Base-by-base conservation (phyloP, 1,140 invertebrate species). In the Ips nitidus region DNA sequence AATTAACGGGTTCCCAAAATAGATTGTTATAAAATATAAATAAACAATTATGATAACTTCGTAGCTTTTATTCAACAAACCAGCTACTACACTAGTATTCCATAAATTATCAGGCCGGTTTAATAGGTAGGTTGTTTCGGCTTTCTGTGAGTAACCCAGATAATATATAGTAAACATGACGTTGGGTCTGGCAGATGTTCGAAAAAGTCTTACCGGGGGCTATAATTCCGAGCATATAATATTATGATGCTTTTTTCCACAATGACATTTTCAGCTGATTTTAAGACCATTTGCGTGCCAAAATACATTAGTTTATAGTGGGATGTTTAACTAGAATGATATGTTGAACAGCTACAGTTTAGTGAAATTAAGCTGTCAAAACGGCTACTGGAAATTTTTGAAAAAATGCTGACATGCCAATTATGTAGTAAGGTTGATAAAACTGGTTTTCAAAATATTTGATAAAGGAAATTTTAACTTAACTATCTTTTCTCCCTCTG, bases 1-100 rank as follows among this genome's bases (percentile, higher is more conserved):
- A 69, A 47, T 57, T 69, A 69, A 69, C 67, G 67, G 67, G 52
- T 41, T 60, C 53, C 38, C 53, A 1, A 67, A 66, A 56, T 57
- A 39, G n/a, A 38, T 8, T 47, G 53, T 7, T 47, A 66, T 66
- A 45, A 66, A 36, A 47, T 60, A 50, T 65, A 66, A 66, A 57
- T n/a, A 58, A 63, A 66, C 50, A 66, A 66, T 66, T 57, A 66
- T 47, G 50, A 38, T 52, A 38, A 61, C 41, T 58, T 58, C 37
- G 37, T 22, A 55, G 52, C 36, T 1, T 40, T 57, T 57, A 57
- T 57, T 57, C 39, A 57, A 40, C 39, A 3, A 57, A 55, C 8
- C 52, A 2, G 52, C 52, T 55, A 36, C 37, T 55, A 55, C 22
- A 22, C 22, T 22, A 22, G 22, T 22, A 22, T 55, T 3, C 37